Evolutionary conservation across 2,113 vertebrate species (phyloP).

Genomic region (Odobenus rosmarus): DNA sequence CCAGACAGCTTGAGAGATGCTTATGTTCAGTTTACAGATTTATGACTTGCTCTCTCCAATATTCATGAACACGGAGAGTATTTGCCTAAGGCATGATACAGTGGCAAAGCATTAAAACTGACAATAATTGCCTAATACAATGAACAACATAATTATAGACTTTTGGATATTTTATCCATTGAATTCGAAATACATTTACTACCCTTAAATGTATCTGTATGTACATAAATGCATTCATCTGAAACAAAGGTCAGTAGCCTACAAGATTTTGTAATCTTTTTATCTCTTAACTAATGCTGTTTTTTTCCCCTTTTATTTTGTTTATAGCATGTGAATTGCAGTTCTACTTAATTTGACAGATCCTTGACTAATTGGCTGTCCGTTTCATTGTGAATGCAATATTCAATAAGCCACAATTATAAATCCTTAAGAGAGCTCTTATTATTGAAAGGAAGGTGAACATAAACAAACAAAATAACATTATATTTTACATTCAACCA

Average conservation of each 20-base stretch:
- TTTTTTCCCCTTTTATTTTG: not conserved
- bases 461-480: constrained; percentile 13
- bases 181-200: constrained; percentile 64
- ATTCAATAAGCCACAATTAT: constrained; percentile 61
- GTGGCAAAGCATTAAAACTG: constrained; percentile 72
- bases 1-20: constrained; percentile 78
- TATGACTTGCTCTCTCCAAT: constrained; percentile 81
- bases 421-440: constrained; percentile 19
- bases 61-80: constrained; percentile 80
- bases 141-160: constrained; percentile 75
- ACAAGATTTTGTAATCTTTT: constrained; percentile 22
- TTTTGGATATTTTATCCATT: constrained; percentile 71
- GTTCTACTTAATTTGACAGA: constrained; percentile 59
- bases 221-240: constrained; percentile 48
- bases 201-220: constrained; percentile 13
- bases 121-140: constrained; percentile 81
- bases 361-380: constrained; percentile 61
- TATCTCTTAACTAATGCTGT: constrained; percentile 33
- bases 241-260: constrained; percentile 55
- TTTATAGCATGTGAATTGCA: constrained; percentile 56
- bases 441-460: constrained; percentile 36
- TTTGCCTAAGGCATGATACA: constrained; percentile 80
- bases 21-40: constrained; percentile 81
- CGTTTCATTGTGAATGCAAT: constrained; percentile 21
- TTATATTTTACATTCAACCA: constrained; percentile 17